Percentiles rank a stretch among this genome's conserved stretches.
These are phyloP conservation scores for Hypercompe scribonia DNA, from an alignment of 2,888 invertebrate species.

Conservation along the genomic window DNA sequence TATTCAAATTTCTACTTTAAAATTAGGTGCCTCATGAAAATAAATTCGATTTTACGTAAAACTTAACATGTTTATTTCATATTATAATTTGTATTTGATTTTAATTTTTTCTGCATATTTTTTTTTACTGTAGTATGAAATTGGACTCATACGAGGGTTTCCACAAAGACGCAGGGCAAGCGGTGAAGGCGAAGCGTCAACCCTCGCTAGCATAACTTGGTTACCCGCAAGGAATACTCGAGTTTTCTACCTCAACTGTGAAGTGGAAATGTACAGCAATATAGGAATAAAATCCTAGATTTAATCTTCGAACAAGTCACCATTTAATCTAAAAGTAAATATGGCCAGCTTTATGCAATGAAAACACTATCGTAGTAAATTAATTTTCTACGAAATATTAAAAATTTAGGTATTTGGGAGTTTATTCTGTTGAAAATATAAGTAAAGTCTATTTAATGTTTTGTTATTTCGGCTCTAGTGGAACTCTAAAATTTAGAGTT, in stretches of 20 bases:
- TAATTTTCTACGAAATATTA: too few species aligned
- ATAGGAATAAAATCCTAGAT: slow-evolving; percentile 84
- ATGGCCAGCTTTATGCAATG: slow-evolving; percentile 82
- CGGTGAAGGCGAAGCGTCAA: slow-evolving; percentile 56
- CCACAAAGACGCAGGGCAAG: slow-evolving; percentile 43
- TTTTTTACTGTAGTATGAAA: not conserved
- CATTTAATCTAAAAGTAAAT: slow-evolving; percentile 84
- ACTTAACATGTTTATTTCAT: not conserved
- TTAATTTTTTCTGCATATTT: not conserved
- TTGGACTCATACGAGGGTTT: slow-evolving; percentile 39
- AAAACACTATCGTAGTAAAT: slow-evolving; percentile 78
- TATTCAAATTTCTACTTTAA: not conserved
- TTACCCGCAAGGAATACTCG: slow-evolving; percentile 84
- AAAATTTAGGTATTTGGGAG: slow-evolving; percentile 33
- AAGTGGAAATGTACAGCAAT: slow-evolving; percentile 80
- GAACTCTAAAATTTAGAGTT: not conserved
- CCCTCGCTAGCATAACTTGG: slow-evolving; percentile 70
- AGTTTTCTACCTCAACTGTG: slow-evolving; percentile 79
- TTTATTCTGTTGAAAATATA: slow-evolving; percentile 18
- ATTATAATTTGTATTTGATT: not conserved
- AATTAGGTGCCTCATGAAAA: not conserved
- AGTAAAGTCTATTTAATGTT: slow-evolving; percentile 19
- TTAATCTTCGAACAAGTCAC: slow-evolving; percentile 83
- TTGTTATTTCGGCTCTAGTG: slow-evolving; percentile 18
- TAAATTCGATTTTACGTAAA: too few species aligned